These are phyloP conservation scores for Poeciliopsis turrubarensis DNA, from an alignment of 2,113 vertebrate species.

Conservation along the genomic window DNA sequence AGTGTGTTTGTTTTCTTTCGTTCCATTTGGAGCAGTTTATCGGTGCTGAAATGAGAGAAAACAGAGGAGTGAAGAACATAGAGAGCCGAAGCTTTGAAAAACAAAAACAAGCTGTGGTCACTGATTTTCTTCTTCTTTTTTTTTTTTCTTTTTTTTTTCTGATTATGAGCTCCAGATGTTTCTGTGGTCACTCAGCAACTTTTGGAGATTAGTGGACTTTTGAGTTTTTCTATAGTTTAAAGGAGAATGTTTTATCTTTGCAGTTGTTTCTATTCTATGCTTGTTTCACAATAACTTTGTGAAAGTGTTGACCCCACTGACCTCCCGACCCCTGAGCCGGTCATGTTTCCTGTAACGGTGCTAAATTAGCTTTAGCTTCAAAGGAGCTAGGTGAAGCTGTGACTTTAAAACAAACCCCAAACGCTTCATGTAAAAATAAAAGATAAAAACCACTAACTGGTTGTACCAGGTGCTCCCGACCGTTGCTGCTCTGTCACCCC, in stretches of 20 bases:
- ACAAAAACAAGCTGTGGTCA: background rate
- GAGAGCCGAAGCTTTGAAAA: background rate
- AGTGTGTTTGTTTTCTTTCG: background rate
- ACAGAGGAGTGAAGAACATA: background rate
- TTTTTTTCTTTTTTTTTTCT: background rate
- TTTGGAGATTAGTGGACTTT: background rate
- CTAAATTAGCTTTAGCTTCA: too few species aligned
- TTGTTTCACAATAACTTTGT: background rate
- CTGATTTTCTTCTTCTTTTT: background rate
- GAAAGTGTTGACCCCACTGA: background rate
- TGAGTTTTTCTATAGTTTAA: background rate
- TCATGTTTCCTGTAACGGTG: background rate
- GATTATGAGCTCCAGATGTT: background rate
- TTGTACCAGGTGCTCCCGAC: background rate
- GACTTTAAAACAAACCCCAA: background rate
- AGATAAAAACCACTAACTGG: too few species aligned
- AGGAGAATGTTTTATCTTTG: background rate
- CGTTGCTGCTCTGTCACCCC: too few species aligned
- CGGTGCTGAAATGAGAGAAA: background rate
- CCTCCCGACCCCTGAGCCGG: background rate
- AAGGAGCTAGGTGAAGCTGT: too few species aligned
- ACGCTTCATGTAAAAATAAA: background rate
- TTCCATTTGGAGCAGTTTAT: background rate
- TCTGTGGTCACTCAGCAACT: background rate
- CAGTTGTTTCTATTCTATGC: background rate